Evolutionary conservation across 2,113 vertebrate species (phyloP), one percentile per base, ranked within the genome.

Genomic region (Atherinomorus stipes): DNA sequence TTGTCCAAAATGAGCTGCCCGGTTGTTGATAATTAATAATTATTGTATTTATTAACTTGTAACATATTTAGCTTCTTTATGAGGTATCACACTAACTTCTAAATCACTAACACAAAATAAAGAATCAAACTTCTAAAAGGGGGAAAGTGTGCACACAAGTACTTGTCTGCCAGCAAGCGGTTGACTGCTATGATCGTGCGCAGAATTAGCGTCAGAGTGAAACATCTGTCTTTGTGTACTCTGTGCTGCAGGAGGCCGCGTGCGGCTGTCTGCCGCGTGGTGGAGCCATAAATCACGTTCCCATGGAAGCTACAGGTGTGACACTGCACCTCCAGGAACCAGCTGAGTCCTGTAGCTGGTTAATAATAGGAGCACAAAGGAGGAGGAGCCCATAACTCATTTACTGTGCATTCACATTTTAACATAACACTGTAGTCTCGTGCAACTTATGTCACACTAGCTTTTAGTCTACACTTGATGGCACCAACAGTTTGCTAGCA

Each of bases 231-330:
- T 1, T 1, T 64, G 2, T 19, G 2, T 0, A 4, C 13, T 52
- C 37, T 84, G 45, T 78, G 45, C 28, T 45, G 12, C 64, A 59
- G 64, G 22, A 23, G 18, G 12, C 31, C 47, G 22, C n/a, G 10
- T 34, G 64, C 0, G 19, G 26, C 13, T 31, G 23, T 67, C 71
- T 64, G 71, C 81, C 90, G 38, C 89, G 58, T 78, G 87, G 77
- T 81, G 89, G 85, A 64, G 87, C 74, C 85, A 83, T 76, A 76
- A 57, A 73, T 87, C 85, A 74, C 6, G 47, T 4, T 22, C 25
- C 64, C 40, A 19, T 11, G 13, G 42, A 28, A 25, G 59, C 40
- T 68, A 67, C 61, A 56, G 42, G 34, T 26, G n/a, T 13, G 2
- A 15, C 7, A 22, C 28, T 31, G 28, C 26, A 2, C n/a, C 23